phyloP scores from a whole-genome alignment of 2,113 vertebrate species.

The Aplodontia rufa region DNA sequence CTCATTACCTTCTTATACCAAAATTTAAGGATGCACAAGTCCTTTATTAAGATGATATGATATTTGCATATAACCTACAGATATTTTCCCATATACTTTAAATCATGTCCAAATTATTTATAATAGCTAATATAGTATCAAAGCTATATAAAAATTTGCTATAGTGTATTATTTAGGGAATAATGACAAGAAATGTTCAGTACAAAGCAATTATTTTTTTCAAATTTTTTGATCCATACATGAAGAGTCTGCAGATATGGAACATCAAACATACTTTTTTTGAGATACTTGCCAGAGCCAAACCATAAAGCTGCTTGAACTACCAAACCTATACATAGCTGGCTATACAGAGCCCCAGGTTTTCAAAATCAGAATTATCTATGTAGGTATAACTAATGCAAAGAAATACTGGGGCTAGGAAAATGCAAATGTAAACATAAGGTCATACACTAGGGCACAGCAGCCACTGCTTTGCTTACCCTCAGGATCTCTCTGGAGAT shows the following conservation, averaged over 20 bases:
- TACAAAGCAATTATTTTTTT: background rate
- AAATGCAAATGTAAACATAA: background rate
- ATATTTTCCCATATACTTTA: background rate
- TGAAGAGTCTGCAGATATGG: background rate
- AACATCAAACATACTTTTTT: background rate
- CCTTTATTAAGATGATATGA: background rate
- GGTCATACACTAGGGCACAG: fast-evolving
- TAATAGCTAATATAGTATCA: background rate
- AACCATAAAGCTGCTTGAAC: background rate
- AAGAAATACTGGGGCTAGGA: background rate
- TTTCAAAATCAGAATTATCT: background rate
- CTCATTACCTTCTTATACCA: background rate
- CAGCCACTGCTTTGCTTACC: conserved; percentile 83
- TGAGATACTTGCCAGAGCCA: background rate
- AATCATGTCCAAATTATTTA: too few relatives aligned
- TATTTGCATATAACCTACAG: too few relatives aligned
- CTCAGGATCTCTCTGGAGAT: conserved; percentile 97
- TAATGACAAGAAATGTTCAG: background rate
- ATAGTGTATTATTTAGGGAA: background rate
- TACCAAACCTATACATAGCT: background rate
- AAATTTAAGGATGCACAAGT: background rate
- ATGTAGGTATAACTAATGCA: fast-evolving
- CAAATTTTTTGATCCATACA: background rate
- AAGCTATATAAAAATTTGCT: background rate
- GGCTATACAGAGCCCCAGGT: background rate